Base-by-base conservation (phyloP, 1,140 invertebrate genomes). In the Sipha flava region DNA sequence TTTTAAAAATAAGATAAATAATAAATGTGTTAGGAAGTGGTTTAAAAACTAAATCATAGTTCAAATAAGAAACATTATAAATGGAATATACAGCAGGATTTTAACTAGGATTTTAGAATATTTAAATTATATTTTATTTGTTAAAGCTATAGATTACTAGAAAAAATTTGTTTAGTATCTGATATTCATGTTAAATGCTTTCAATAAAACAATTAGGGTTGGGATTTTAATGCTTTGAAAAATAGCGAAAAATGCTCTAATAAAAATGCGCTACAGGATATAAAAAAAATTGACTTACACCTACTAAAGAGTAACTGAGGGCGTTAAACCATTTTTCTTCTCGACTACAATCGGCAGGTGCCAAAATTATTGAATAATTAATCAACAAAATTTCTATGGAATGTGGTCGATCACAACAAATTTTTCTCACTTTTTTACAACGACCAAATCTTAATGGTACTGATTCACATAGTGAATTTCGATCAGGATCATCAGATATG, bases 241-340 rank as follows among this genome's bases (percentile, higher is more conserved):
- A n/a, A n/a, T n/a, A n/a, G n/a, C 49, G 14, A 4, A 47, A 18
- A 47, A 47, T 18, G 45, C n/a, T 1, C n/a, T 2, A 47, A 2
- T 47, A 47, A 47, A 47, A 47, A 54, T 7, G 23, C 2, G 6
- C 1, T 52, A 10, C 21, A 23, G 10, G 12, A 23, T 23, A 7
- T 23, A 26, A 26, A 23, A 2, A 2, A 21, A 66, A 66, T 23
- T 23, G 10, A 52, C 45, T 77, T 59, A 77, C 73, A 43, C 21
- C 37, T 23, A 26, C 12, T 31, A 77, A 18, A 26, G 49, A 5
- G 43, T 29, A 43, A 3, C n/a, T 77, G 3, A 77, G 12, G 4
- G 73, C 52, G n/a, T 77, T 77, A n/a, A 77, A 57, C 73, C 73
- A 77, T 77, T 77, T 77, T 40, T 77, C 73, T 77, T 77, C 73